Base-by-base conservation (phyloP, 2,113 vertebrate genomes). In the Takifugu flavidus region DNA sequence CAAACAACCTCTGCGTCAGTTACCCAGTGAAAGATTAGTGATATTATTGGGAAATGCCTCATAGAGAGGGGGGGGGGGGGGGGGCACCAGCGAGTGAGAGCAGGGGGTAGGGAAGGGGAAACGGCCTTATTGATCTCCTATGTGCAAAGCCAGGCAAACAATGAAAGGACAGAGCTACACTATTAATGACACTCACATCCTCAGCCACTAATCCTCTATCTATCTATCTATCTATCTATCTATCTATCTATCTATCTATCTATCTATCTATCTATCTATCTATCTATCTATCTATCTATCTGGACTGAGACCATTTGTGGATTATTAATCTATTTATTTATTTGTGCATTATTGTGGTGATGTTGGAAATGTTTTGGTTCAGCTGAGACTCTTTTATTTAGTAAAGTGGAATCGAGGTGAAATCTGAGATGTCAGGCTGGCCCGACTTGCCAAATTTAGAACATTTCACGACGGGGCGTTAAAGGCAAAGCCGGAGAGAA, bases 61-160 rank as follows among this genome's bases (percentile, higher is more conserved):
- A 72, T 72, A 75, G 25, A 63, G 39, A 28, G 42, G 65, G 27
- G 76, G 13, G 68, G 65, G 82, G 67, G 82, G 59, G 42, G 59
- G 79, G 66, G 77, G 57, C 65, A 61, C 60, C 34, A 56, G 78
- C 60, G 70, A 74, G 78, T 74, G 73, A 78, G 71, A 70, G 75
- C 73, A 77, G 80, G 83, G 85, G 80, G 74, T 74, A 77, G 83
- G 86, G 83, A 79, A 77, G 75, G 80, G 86, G 85, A 88, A 86
- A 84, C 75, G 3, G 72, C 61, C 67, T 69, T 91, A 91, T 91
- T 90, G 90, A 91, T 91, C 88, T 74, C 44, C 65, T 80, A 85
- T 90, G 88, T 91, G 88, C 86, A 89, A 88, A 88, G 89, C 88
- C 84, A 88, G 86, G 87, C 90, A 90, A 91, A 91, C 89, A 90